phyloP scores from a whole-genome alignment of 2,113 vertebrate species.

The Tretioscincus oriximinensis region DNA sequence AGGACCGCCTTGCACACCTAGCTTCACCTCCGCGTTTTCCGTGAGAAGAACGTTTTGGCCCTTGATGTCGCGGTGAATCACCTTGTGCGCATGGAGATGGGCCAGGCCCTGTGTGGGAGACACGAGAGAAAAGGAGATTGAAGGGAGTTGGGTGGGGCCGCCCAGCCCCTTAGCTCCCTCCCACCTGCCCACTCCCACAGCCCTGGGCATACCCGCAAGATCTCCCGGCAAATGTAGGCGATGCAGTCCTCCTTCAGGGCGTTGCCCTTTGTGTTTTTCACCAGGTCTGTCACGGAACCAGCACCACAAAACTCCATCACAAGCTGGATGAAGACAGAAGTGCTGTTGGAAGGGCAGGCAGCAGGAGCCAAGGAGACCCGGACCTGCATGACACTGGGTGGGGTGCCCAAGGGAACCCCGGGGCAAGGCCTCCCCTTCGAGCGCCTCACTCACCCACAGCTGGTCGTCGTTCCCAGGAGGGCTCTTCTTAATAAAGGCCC shows the following conservation, averaged over 20 bases:
- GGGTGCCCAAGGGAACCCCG: not conserved
- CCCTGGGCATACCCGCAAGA: slow-evolving; percentile 78
- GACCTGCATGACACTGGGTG: not conserved
- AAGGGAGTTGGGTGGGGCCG: no score
- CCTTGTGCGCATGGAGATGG: slow-evolving; percentile 90
- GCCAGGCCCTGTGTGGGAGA: slow-evolving; percentile 79
- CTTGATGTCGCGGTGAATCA: slow-evolving; percentile 94
- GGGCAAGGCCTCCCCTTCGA: not conserved
- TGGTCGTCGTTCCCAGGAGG: slow-evolving; percentile 92
- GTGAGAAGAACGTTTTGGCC: slow-evolving; percentile 92
- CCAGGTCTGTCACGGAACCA: slow-evolving; percentile 89
- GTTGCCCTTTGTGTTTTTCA: slow-evolving; percentile 92
- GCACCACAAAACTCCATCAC: slow-evolving; percentile 96
- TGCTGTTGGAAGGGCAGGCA: not conserved
- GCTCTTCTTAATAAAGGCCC: slow-evolving; percentile 93
- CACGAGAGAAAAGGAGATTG: no score
- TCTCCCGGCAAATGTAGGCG: slow-evolving; percentile 92
- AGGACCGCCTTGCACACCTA: slow-evolving; percentile 77
- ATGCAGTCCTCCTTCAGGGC: slow-evolving; percentile 92
- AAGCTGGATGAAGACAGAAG: slow-evolving; percentile 67
- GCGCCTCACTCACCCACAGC: slow-evolving; percentile 81
- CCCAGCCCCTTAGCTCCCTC: not conserved
- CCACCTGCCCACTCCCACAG: accelerated
- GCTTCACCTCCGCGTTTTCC: slow-evolving; percentile 92
- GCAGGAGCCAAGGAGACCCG: not conserved